Percentiles rank a stretch among this genome's conserved stretches.
These are phyloP conservation scores for Sebastes melanostomus DNA, from an alignment of 2,797 vertebrate species.

Conservation along the genomic window DNA sequence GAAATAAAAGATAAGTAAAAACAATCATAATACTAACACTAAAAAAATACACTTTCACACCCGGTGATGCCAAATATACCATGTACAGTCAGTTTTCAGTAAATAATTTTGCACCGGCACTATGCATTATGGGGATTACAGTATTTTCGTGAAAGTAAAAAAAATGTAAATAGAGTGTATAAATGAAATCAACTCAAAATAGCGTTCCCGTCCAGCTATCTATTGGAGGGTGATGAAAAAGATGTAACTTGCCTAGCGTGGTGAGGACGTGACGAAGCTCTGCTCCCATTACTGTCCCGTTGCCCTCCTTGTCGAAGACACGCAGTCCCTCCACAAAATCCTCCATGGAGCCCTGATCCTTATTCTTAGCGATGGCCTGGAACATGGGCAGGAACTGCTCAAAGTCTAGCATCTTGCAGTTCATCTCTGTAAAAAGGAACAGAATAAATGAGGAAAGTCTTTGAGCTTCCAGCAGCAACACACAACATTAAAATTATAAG, in stretches of 20 bases:
- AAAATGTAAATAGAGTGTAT: background rate
- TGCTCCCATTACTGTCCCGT: slow-evolving; percentile 96
- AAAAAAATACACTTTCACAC: background rate
- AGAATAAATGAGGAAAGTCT: background rate
- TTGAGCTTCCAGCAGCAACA: background rate
- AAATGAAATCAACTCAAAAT: background rate
- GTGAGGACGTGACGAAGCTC: slow-evolving; percentile 95
- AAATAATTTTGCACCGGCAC: background rate
- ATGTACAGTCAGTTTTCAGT: background rate
- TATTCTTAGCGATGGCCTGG: slow-evolving; percentile 95
- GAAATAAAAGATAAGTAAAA: background rate
- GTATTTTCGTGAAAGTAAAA: background rate
- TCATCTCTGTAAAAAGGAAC: slow-evolving; percentile 86
- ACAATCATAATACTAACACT: background rate
- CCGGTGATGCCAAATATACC: background rate
- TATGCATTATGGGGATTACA: background rate
- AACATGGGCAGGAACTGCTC: slow-evolving; percentile 98
- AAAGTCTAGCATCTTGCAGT: slow-evolving; percentile 90
- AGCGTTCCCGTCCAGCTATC: background rate
- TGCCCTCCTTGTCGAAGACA: slow-evolving; percentile 97
- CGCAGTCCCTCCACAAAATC: slow-evolving; percentile 94
- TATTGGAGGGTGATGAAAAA: background rate
- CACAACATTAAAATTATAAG: background rate
- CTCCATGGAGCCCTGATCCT: slow-evolving; percentile 95
- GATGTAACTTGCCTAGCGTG: slow-evolving; percentile 85